Base-by-base conservation (phyloP, 2,888 invertebrate species). In the Leptinotarsa tumamoca region DNA sequence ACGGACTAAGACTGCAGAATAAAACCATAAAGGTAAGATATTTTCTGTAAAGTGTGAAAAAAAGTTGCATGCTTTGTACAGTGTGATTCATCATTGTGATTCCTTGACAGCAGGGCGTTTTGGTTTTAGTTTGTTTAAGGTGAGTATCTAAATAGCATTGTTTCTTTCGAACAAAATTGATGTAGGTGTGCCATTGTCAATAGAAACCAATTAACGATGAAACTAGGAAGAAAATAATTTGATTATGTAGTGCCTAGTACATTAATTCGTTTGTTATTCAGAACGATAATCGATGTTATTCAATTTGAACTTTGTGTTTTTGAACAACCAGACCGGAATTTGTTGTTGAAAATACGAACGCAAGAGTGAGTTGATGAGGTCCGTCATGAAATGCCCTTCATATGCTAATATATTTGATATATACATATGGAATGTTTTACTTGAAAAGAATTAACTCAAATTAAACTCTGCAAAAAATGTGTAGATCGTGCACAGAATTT, bases 1-100 rank as follows among this genome's bases (percentile, higher is more conserved):
- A 99, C 90, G 99, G 99, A 80, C 93, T 99, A 83, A 93, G 99
- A 81, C 92, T 99, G 83, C 99, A 99, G 90, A 99, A 99, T 90
- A 99, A 99, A 92, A 99, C 98, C 67, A 99, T 99, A 87, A 99
- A 99, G 94, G 98, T 98, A 86, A 82, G 86, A 82, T 71, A 68
- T 72, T 67, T 52, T 58, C 15, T 17, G 43, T 43, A 18, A 56
- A 18, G 56, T 56, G 56, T 56, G 56, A 56, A 56, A 56, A 27
- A 56, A 18, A 56, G 56, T 56, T 56, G 56, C 56, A 56, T 18
- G 18, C 18, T 10, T 56, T 56, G 56, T 56, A 54, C 10, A 56
- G 56, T n/a, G 56, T 56, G 18, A n/a, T 54, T n/a, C 54, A 54
- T 13, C 14, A 23, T 21, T 58, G 3, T 21, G 18, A 23, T 23